phyloP scores from a whole-genome alignment of 2,888 invertebrate genomes.

The Peribatodes rhomboidaria region DNA sequence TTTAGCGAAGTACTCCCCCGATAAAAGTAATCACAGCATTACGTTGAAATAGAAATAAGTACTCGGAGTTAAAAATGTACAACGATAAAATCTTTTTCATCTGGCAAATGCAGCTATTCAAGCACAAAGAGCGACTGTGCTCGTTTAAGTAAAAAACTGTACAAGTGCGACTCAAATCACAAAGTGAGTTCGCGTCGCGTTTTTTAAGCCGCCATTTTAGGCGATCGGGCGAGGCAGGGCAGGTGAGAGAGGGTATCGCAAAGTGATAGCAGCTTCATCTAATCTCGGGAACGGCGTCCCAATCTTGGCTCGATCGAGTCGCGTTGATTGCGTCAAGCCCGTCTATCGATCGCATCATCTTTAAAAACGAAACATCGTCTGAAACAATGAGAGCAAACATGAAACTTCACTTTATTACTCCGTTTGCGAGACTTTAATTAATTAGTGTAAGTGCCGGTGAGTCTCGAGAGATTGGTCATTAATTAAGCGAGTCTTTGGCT shows the following conservation, averaged over 20 bases:
- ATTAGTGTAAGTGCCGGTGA: slow-evolving; percentile 84
- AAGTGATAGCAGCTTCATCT: slow-evolving; percentile 65
- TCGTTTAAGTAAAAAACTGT: slow-evolving; percentile 60
- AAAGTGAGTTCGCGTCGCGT: slow-evolving; percentile 55
- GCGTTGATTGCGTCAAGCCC: slow-evolving; percentile 64
- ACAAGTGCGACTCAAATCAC: slow-evolving; percentile 58
- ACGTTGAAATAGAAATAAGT: slow-evolving; percentile 49
- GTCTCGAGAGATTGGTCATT: slow-evolving; percentile 83
- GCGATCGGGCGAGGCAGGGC: slow-evolving; percentile 47
- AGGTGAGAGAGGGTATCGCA: slow-evolving; percentile 58
- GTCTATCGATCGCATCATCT: slow-evolving; percentile 45
- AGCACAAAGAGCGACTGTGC: slow-evolving; percentile 47
- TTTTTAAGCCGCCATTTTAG: slow-evolving; percentile 54
- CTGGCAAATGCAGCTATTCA: slow-evolving; percentile 51
- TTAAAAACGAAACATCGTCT: slow-evolving; percentile 58
- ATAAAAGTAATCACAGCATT: slow-evolving; percentile 47
- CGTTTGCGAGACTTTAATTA: slow-evolving; percentile 79
- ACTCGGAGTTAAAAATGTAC: slow-evolving; percentile 47
- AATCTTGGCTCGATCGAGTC: slow-evolving; percentile 69
- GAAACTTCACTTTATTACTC: slow-evolving; percentile 70
- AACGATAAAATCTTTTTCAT: slow-evolving; percentile 51
- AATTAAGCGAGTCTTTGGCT: slow-evolving; percentile 80
- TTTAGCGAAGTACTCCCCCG: slow-evolving; percentile 43
- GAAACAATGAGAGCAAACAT: slow-evolving; percentile 66
- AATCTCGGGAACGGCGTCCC: slow-evolving; percentile 61